These are phyloP conservation scores for Miichthys miiuy DNA, from an alignment of 2,797 vertebrate genomes.

Conservation along the genomic window DNA sequence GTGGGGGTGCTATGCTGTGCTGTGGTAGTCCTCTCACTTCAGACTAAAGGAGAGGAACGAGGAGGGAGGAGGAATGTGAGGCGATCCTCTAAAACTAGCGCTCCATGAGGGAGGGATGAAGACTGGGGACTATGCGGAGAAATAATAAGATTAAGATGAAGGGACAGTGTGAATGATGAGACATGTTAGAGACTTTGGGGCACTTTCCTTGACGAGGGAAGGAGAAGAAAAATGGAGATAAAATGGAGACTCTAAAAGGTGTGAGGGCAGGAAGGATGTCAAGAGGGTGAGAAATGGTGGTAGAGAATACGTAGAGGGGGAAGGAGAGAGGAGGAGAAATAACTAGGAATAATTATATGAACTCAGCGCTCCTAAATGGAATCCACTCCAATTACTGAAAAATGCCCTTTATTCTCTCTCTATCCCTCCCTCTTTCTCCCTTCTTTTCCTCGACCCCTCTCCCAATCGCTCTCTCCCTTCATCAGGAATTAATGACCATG, in stretches of 20 bases:
- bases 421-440: conserved; percentile 24
- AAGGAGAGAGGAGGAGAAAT: conserved; percentile 65
- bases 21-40: conserved; percentile 42
- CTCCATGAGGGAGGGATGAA: conserved; percentile 45
- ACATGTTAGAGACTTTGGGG: conserved; percentile 69
- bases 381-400: conserved; percentile 82
- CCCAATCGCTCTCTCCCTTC: conserved; percentile 71
- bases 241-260: conserved; percentile 72
- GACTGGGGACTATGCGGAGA: conserved; percentile 45
- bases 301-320: conserved; percentile 55
- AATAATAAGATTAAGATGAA: conserved; percentile 72
- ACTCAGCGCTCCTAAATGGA: conserved; percentile 80
- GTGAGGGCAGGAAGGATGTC: conserved; percentile 71
- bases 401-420: conserved; percentile 73
- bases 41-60: conserved; percentile 53
- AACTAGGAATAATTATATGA: conserved; percentile 80
- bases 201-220: conserved; percentile 59
- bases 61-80: conserved; percentile 39
- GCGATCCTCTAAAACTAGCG: conserved; percentile 60
- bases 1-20: not conserved
- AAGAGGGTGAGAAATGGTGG: conserved; percentile 68
- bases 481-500: conserved; percentile 88
- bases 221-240: conserved; percentile 61
- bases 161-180: conserved; percentile 65
- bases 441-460: conserved; percentile 32